Conservation (phyloP, 2,888 invertebrate species). For the Sminthurides aquaticus region DNA sequence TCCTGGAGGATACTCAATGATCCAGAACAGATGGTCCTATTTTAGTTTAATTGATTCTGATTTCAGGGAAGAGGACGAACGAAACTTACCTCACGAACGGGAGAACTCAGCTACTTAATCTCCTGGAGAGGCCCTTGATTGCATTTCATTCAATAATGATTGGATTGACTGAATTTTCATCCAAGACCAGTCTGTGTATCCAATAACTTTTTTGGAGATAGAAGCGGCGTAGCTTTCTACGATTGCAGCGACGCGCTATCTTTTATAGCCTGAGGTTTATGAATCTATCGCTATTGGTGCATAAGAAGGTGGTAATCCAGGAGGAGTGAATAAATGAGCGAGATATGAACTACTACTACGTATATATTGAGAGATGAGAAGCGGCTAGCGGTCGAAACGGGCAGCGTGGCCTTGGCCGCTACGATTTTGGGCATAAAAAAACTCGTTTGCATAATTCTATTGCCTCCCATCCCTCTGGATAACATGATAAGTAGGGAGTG, state of each 20-base stretch:
- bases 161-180: too few relatives aligned
- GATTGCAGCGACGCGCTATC: too few relatives aligned
- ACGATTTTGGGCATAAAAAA: conserved; percentile 41
- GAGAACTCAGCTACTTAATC: too few relatives aligned
- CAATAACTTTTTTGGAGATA: too few relatives aligned
- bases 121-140: too few relatives aligned
- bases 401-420: conserved; percentile 43
- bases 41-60: conserved; percentile 37
- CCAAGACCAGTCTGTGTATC: too few relatives aligned
- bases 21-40: neutral
- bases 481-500: neutral
- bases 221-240: too few relatives aligned
- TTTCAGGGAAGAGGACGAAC: conserved; percentile 22
- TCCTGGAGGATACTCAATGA: too few relatives aligned
- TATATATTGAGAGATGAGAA: conserved; percentile 2
- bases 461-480: conserved; percentile 27
- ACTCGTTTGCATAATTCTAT: conserved; percentile 44
- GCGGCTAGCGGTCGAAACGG: conserved; percentile 41
- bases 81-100: too few relatives aligned
- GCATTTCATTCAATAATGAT: too few relatives aligned
- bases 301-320: neutral
- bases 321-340: neutral
- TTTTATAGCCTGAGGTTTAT: too few relatives aligned
- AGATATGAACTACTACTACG: neutral
- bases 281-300: too few relatives aligned